These are phyloP conservation scores for Marmota flaviventris DNA, from an alignment of 2,113 vertebrate genomes.

Conservation along the genomic window DNA sequence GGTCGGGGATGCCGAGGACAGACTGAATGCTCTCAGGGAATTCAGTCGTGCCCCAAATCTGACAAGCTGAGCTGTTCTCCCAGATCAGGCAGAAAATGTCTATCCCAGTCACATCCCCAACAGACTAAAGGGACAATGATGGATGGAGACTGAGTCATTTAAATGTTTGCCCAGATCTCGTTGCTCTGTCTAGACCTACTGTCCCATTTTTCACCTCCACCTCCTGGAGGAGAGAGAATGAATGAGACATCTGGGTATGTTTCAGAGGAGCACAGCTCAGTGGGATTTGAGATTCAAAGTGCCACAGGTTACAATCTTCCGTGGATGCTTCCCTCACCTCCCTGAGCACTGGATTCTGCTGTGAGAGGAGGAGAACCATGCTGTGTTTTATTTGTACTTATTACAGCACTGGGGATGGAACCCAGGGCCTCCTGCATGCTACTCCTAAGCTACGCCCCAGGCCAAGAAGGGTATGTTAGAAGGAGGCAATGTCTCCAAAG, in stretches of 20 bases:
- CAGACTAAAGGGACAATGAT: background rate
- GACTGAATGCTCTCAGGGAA: background rate
- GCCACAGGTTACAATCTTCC: background rate
- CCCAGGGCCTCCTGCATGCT: no score
- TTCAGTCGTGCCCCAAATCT: background rate
- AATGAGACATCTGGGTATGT: background rate
- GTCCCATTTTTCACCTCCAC: background rate
- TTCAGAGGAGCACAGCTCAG: background rate
- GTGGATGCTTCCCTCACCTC: no score
- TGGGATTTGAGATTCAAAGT: background rate
- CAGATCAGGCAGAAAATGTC: background rate
- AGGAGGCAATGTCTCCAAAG: background rate
- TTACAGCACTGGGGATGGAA: no score
- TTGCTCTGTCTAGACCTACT: background rate
- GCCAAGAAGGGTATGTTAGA: background rate
- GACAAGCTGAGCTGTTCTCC: background rate
- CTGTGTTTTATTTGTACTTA: no score
- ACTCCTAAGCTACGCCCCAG: no score
- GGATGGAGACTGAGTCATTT: background rate
- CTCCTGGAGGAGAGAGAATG: background rate
- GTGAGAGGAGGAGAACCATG: no score
- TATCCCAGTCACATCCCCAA: background rate
- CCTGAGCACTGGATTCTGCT: background rate
- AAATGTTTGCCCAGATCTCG: background rate
- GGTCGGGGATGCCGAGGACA: background rate